Evolutionary conservation across 2,888 invertebrate species (phyloP).

Genomic region (Diogma glabrata): DNA sequence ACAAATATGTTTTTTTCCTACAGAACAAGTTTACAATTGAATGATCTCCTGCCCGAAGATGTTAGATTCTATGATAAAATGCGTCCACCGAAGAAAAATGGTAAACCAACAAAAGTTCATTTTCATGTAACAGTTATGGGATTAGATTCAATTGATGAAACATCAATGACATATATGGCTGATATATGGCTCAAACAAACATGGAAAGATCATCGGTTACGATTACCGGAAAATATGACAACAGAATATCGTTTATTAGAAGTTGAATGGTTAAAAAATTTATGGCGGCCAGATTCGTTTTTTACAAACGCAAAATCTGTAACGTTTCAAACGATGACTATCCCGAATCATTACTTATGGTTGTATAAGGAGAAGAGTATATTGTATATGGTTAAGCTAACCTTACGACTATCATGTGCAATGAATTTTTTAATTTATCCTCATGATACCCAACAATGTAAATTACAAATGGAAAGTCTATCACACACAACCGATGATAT

Average conservation of each 20-base stretch:
- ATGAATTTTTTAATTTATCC: conserved; percentile 94
- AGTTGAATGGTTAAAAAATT: conserved; percentile 82
- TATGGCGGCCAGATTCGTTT: conserved; percentile 90
- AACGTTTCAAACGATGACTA: conserved; percentile 89
- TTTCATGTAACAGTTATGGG: conserved; percentile 94
- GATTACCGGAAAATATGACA: conserved; percentile 85
- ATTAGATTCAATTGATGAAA: conserved; percentile 88
- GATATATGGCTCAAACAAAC: conserved; percentile 90
- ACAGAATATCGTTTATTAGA: conserved; percentile 78
- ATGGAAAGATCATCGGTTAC: conserved; percentile 80
- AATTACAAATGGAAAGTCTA: conserved; percentile 87
- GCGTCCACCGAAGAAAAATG: conserved; percentile 83
- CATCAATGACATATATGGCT: conserved; percentile 89
- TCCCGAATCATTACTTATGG: conserved; percentile 90
- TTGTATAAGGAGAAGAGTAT: conserved; percentile 77
- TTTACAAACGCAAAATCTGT: conserved; percentile 91
- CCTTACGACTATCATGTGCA: conserved; percentile 76
- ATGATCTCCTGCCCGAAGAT: conserved; percentile 76
- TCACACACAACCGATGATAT: conserved; percentile 91
- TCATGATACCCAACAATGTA: conserved; percentile 88
- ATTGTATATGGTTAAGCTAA: conserved; percentile 81
- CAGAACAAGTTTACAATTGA: conserved; percentile 66
- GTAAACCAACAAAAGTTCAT: conserved; percentile 75
- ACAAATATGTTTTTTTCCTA: conserved; percentile 2
- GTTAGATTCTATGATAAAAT: conserved; percentile 84